Conservation (phyloP, 2,888 invertebrate genomes). For the Polyploca ridens region DNA sequence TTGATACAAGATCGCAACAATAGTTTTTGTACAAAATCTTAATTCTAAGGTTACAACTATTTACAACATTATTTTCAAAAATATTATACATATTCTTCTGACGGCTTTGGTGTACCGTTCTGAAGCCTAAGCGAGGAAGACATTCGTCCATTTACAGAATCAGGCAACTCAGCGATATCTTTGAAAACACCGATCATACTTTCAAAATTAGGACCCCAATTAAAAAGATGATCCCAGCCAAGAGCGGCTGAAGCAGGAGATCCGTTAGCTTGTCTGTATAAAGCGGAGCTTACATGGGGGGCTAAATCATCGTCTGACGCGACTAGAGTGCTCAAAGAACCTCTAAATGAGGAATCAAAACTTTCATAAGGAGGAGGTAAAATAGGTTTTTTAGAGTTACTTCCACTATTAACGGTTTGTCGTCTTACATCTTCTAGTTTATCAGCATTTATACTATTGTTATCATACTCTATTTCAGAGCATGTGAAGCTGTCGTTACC, state of each 20-base stretch:
- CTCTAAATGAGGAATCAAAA: slow-evolving; percentile 97
- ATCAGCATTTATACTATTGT: slow-evolving; percentile 92
- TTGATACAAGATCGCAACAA: slow-evolving; percentile 81
- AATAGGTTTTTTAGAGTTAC: slow-evolving; percentile 86
- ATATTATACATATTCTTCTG: slow-evolving; percentile 93
- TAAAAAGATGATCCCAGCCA: slow-evolving; percentile 97
- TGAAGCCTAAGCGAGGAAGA: slow-evolving; percentile 90
- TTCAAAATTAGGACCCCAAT: slow-evolving; percentile 98
- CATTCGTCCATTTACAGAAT: slow-evolving; percentile 89
- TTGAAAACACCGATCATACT: slow-evolving; percentile 97
- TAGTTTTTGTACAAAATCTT: slow-evolving; percentile 65
- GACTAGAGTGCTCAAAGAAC: slow-evolving; percentile 96
- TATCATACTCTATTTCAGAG: slow-evolving; percentile 98
- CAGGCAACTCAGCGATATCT: slow-evolving; percentile 97
- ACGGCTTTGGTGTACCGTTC: slow-evolving; percentile 92
- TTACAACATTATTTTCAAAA: slow-evolving; percentile 29
- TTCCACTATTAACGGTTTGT: slow-evolving; percentile 81
- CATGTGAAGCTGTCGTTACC: slow-evolving; percentile 99
- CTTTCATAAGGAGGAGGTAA: slow-evolving; percentile 94
- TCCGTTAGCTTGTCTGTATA: slow-evolving; percentile 92
- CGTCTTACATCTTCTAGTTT: slow-evolving; percentile 87
- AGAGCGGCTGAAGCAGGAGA: slow-evolving; percentile 92
- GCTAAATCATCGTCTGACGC: slow-evolving; percentile 96
- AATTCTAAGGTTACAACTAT: slow-evolving; percentile 40
- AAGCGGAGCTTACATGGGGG: slow-evolving; percentile 90